Evolutionary conservation across 2,888 invertebrate genomes (phyloP).

Genomic region (Rhynchonema sp.): DNA sequence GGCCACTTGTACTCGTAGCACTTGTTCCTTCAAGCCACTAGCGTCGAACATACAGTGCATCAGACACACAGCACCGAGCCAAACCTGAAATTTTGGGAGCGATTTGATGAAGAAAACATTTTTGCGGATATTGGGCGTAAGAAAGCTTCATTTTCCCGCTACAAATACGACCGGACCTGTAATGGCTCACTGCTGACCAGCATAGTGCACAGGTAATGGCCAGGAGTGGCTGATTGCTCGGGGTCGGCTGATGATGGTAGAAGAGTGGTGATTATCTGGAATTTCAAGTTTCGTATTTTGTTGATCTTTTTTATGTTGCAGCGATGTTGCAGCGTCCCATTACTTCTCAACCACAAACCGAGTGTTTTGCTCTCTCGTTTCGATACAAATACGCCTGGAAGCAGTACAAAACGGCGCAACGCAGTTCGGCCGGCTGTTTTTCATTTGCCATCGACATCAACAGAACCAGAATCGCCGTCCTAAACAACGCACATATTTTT

Average conservation of each 20-base stretch:
- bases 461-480: slow-evolving; percentile 77
- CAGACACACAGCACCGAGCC: slow-evolving; percentile 80
- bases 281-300: not conserved
- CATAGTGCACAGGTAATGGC: not conserved
- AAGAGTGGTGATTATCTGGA: slow-evolving; percentile 10
- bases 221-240: slow-evolving; percentile 7
- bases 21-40: slow-evolving; percentile 51
- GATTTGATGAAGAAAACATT: no score
- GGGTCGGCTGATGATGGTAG: slow-evolving; percentile 12
- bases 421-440: slow-evolving; percentile 68
- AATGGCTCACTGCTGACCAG: not conserved
- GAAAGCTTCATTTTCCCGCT: no score
- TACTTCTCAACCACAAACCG: slow-evolving; percentile 7
- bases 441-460: slow-evolving; percentile 97
- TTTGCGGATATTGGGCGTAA: no score
- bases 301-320: no score
- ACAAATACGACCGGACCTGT: not conserved
- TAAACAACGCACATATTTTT: no score
- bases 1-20: slow-evolving; percentile 70
- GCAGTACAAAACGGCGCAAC: slow-evolving; percentile 88
- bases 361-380: slow-evolving; percentile 52
- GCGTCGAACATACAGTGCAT: slow-evolving; percentile 65
- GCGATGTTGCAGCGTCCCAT: no score
- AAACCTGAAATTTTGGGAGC: slow-evolving; percentile 32
- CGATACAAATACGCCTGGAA: slow-evolving; percentile 85